phyloP scores from a whole-genome alignment of 2,797 vertebrate genomes.

The Tragopan temminckii region DNA sequence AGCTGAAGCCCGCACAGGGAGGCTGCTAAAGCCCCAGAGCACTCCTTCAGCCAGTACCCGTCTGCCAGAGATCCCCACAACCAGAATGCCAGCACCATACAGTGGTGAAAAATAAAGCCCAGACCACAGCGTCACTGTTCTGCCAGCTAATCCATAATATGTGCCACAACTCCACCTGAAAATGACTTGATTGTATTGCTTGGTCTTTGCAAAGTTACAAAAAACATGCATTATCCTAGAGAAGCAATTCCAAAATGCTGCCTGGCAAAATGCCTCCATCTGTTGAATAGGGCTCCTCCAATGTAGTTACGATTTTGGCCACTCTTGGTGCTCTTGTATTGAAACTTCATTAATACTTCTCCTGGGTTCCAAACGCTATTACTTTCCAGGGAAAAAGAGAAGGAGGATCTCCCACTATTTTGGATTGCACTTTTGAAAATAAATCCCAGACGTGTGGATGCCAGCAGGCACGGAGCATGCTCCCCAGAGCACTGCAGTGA shows the following conservation, averaged over 20 bases:
- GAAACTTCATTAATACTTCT: not conserved
- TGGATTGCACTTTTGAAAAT: not conserved
- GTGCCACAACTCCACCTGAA: fast-evolving
- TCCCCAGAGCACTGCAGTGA: not conserved
- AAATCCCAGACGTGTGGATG: not conserved
- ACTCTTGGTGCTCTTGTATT: fast-evolving
- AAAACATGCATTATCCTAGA: fast-evolving
- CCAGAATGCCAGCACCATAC: fast-evolving
- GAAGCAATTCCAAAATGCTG: fast-evolving
- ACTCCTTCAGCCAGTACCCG: not conserved
- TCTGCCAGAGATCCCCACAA: not conserved
- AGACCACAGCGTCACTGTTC: not conserved
- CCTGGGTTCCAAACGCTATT: not conserved
- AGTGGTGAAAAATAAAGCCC: not conserved
- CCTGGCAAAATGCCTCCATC: not conserved
- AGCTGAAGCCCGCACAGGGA: not conserved
- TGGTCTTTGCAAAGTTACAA: not conserved
- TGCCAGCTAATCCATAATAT: not conserved
- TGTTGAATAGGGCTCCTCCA: not conserved
- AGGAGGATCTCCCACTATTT: no score
- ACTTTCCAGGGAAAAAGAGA: not conserved
- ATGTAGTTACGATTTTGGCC: fast-evolving
- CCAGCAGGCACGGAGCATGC: fast-evolving
- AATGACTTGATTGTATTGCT: fast-evolving
- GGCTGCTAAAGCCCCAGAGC: not conserved